These are phyloP conservation scores for Beaufortia kweichowensis DNA, from an alignment of 2,113 vertebrate genomes.

Conservation along the genomic window DNA sequence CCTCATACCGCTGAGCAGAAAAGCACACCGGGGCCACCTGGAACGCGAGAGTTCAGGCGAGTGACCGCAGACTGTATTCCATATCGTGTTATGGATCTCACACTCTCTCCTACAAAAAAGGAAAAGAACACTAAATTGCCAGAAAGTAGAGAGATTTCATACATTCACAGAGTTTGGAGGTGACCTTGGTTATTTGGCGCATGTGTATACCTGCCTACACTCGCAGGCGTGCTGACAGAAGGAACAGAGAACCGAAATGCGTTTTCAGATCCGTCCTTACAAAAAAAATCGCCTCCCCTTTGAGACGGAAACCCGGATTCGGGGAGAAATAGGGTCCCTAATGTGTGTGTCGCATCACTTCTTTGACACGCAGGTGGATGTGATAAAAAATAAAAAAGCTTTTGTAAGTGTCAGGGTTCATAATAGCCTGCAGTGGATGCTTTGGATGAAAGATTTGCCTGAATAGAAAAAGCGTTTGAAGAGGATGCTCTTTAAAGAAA, in stretches of 20 bases:
- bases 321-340: slow-evolving; percentile 15
- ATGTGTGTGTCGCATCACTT: slow-evolving; percentile 44
- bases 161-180: slow-evolving; percentile 35
- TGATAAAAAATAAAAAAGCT: slow-evolving; percentile 29
- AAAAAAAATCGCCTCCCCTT: slow-evolving; percentile 6
- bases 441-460: slow-evolving; percentile 41
- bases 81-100: slow-evolving; percentile 55
- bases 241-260: slow-evolving; percentile 25
- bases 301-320: slow-evolving; percentile 32
- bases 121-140: slow-evolving; percentile 32
- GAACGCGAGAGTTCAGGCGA: slow-evolving; percentile 48
- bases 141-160: slow-evolving; percentile 44
- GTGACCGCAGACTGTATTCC: slow-evolving; percentile 49
- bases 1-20: slow-evolving; percentile 55
- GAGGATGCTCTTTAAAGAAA: slow-evolving; percentile 47
- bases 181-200: slow-evolving; percentile 35
- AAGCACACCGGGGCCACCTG: slow-evolving; percentile 53
- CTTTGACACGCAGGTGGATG: slow-evolving; percentile 38
- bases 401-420: slow-evolving; percentile 32
- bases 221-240: slow-evolving; percentile 34
- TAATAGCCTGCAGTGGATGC: slow-evolving; percentile 48
- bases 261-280: slow-evolving; percentile 19
- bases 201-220: slow-evolving; percentile 36
- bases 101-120: slow-evolving; percentile 25
- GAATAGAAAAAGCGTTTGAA: slow-evolving; percentile 35